A percentile compares a stretch with the other conserved stretches of the same genome.
Conservation (phyloP, 2,113 vertebrate genomes). For the Megaptera novaeangliae region DNA sequence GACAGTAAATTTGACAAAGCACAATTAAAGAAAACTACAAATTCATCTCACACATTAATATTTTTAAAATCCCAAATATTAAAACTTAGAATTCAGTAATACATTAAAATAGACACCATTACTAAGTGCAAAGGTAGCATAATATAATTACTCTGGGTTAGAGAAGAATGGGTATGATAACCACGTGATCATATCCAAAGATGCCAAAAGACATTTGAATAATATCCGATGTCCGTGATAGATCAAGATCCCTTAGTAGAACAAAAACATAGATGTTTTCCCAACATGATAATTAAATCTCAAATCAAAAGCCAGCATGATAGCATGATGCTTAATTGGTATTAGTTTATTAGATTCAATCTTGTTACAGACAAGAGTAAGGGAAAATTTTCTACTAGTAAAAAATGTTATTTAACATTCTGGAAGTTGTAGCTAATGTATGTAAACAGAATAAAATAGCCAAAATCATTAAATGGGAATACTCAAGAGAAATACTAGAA, state of each 20-base stretch:
- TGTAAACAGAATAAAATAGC: background rate
- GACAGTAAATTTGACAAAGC: background rate
- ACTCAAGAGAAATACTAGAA: background rate
- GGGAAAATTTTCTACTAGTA: background rate
- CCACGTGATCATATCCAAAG: background rate
- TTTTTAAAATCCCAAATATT: background rate
- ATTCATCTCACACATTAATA: background rate
- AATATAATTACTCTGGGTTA: background rate
- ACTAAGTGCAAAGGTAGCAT: background rate
- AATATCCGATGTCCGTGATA: background rate
- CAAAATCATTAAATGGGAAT: background rate
- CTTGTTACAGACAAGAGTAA: background rate
- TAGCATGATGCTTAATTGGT: background rate
- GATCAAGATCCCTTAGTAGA: background rate
- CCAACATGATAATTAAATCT: background rate
- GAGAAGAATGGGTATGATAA: background rate
- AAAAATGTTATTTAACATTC: background rate
- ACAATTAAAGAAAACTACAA: background rate
- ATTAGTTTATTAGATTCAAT: background rate
- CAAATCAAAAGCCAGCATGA: background rate
- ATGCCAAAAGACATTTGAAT: background rate
- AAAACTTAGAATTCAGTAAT: background rate
- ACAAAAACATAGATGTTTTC: background rate
- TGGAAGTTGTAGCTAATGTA: background rate
- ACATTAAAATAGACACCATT: background rate